Evolutionary conservation across 1,140 invertebrate species (phyloP), one percentile per base, ranked within the genome.

Genomic region (Anoplophora glabripennis): DNA sequence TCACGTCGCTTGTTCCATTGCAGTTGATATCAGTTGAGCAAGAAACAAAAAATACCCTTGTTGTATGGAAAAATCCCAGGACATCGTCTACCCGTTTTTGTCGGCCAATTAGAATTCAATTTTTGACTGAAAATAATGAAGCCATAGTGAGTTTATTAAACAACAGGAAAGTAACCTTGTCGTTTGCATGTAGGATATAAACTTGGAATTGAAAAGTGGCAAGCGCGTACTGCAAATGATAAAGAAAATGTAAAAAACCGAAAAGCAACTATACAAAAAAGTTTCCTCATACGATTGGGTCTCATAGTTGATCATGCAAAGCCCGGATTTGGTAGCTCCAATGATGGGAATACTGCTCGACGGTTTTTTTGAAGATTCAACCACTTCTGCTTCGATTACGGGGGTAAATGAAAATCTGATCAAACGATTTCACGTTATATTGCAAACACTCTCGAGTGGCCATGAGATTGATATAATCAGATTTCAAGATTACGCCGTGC

Each of bases 321-420:
- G 52, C 55, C 47, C 10, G 69, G 65, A 17, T 63, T 52, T 53
- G 72, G 72, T 15, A 68, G 60, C 11, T 68, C 71, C 7, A 76
- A 75, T 58, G 70, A 73, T 56, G 72, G 69, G 10, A 77, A 77
- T 59, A 73, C 69, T 12, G 66, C 68, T 14, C 64, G 74, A 55
- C 51, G 44, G 54, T 74, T 77, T 65, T 77, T 75, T 51, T n/a
- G 44, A 53, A 44, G 45, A 74, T 54, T 53, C 66, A 14, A 57
- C 59, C 36, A 61, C 65, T 61, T 64, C 71, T 59, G 59, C 71
- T 54, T 36, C 57, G 48, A 75, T 76, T 37, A 76, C 58, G 34
- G 69, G 69, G 18, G 57, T 72, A 46, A 68, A 78, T 71, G 59
- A 63, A 70, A 65, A 56, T 57, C 36, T 75, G 48, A 71, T 76